These are phyloP conservation scores for Armadillidium nasatum DNA, from an alignment of 1,140 invertebrate genomes.

Conservation along the genomic window DNA sequence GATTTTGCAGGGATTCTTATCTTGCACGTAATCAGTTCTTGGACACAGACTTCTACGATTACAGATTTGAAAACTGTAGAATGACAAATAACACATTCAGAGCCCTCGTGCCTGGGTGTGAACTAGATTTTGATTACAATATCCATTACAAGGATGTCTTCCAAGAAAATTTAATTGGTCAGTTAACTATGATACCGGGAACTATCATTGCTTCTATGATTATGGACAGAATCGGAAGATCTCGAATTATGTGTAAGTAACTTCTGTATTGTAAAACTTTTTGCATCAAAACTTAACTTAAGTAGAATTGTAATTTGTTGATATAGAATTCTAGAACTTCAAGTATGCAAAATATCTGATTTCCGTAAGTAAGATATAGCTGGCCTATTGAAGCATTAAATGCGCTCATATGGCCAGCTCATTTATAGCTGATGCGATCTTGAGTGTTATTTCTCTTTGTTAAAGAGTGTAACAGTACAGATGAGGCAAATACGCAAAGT, in stretches of 20 bases:
- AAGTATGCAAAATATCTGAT: too few relatives aligned
- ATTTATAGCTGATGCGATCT: neutral
- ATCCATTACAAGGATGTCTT: conserved; percentile 48
- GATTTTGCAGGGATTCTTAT: conserved; percentile 36
- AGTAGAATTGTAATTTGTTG: too few relatives aligned
- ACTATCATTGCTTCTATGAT: conserved; percentile 53
- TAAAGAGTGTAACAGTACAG: too few relatives aligned
- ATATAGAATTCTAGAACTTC: too few relatives aligned
- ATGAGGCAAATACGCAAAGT: too few relatives aligned
- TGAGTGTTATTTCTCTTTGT: neutral
- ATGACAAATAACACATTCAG: conserved; percentile 45
- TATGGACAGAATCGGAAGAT: conserved; percentile 54
- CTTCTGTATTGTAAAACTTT: neutral
- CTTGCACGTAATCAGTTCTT: conserved; percentile 46
- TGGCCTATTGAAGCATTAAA: too few relatives aligned
- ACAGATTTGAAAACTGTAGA: conserved; percentile 47
- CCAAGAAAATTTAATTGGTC: conserved; percentile 48
- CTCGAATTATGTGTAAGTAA: conserved; percentile 52
- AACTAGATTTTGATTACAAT: conserved; percentile 49
- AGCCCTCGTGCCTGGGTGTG: conserved; percentile 45
- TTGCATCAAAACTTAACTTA: neutral
- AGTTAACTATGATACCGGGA: conserved; percentile 52
- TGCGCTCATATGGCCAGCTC: too few relatives aligned
- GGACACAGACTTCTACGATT: conserved; percentile 48
- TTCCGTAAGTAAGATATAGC: too few relatives aligned